Base-by-base conservation (phyloP, 1,140 invertebrate species). In the Pseudomyrmex dendroicus region DNA sequence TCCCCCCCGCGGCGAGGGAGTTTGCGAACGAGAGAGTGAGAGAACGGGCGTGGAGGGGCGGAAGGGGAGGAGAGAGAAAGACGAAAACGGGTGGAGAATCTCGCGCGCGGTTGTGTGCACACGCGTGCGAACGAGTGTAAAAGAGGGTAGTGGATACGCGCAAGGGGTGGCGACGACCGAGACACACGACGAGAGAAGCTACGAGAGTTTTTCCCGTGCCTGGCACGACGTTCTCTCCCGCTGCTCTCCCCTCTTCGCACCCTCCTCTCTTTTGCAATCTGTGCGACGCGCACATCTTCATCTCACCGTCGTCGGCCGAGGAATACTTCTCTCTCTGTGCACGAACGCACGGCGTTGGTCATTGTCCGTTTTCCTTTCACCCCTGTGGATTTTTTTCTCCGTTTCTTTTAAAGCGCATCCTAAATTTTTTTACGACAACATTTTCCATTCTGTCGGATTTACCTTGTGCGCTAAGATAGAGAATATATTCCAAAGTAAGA, bases 191-290 rank as follows among this genome's bases (percentile, higher is more conserved):
- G 76, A 70, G 78, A 82, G 78, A 82, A 73, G 68, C 67, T 76
- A 73, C 70, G 87, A 83, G 86, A 83, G 78, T 64, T 83, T 83
- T 83, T 83, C 73, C 85, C 86, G 73, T 80, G 83, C 86, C 74
- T 61, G 76, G 72, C 77, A 76, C 83, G 83, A 57, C 80, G 50
- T 66, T 57, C 83, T 62, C 54, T 59, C 67, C 35, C 61, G 59
- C 67, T 63, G 3, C 4, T 44, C 17, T 59, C 44, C 8, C 13
- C 12, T 15, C 44, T 56, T 35, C 20, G 35, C 15, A 5, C 46
- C 52, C 52, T n/a, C 50, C 83, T 22, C 54, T 80, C 72, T 77
- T 73, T 87, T 57, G 83, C 83, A 84, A 77, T 83, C 77, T 82
- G 64, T 77, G 76, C 56, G 54, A 88, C 83, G 82, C 82, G 76